These are phyloP conservation scores for Maniola jurtina DNA, from an alignment of 1,140 invertebrate species.

Conservation along the genomic window DNA sequence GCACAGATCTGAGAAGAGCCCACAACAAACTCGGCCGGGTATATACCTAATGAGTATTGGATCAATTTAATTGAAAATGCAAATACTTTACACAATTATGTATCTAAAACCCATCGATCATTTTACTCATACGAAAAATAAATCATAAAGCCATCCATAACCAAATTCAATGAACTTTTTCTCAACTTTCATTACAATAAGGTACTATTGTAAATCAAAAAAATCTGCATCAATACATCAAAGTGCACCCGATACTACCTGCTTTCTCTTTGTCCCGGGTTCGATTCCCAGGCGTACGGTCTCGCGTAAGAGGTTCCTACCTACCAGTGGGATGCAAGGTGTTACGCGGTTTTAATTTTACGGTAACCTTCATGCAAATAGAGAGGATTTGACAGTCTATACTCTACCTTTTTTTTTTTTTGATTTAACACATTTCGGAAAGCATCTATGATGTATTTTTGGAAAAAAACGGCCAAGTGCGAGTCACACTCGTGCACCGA, in stretches of 20 bases:
- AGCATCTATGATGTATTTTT: too few species aligned
- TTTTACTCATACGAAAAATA: background rate
- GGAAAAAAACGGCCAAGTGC: too few species aligned
- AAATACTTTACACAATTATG: too few species aligned
- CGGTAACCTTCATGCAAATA: background rate
- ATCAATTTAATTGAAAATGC: too few species aligned
- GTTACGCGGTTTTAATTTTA: background rate
- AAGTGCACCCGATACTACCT: constrained; percentile 26
- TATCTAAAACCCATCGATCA: background rate
- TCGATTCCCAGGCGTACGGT: constrained; percentile 34
- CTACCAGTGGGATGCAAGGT: constrained; percentile 27
- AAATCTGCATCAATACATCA: background rate
- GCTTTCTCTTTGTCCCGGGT: constrained; percentile 25
- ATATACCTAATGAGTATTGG: too few species aligned
- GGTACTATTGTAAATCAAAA: background rate
- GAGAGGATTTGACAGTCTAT: background rate
- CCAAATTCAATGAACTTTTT: background rate
- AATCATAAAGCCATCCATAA: background rate
- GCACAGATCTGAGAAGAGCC: too few species aligned
- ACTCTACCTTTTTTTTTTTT: background rate
- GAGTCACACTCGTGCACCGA: too few species aligned
- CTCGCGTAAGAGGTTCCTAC: constrained; percentile 1
- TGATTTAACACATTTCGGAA: too few species aligned
- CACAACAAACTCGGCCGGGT: too few species aligned
- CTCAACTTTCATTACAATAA: background rate